These are phyloP conservation scores for Drosophila athabasca DNA, from an alignment of 1,140 invertebrate species.

Conservation along the genomic window DNA sequence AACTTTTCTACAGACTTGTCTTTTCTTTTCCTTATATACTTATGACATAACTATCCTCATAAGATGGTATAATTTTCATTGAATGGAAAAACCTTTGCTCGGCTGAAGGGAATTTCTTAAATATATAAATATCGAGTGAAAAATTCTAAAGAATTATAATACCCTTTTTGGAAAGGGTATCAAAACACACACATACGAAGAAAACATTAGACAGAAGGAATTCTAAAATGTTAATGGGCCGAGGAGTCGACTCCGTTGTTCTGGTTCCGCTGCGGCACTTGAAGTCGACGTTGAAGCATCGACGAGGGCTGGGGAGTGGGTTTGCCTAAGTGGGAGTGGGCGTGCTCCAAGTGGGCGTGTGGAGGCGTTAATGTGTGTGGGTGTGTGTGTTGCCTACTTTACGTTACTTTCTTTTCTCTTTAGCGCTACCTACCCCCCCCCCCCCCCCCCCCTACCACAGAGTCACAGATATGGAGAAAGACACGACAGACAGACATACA, in stretches of 20 bases:
- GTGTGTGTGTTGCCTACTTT: constrained; percentile 47
- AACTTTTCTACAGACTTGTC: too few relatives aligned
- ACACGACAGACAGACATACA: background rate
- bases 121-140: background rate
- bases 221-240: constrained; percentile 77
- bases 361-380: constrained; percentile 59
- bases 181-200: too few relatives aligned
- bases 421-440: too few relatives aligned
- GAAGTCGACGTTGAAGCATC: constrained; percentile 28
- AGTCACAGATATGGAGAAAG: background rate
- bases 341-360: constrained; percentile 1
- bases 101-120: too few relatives aligned
- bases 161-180: too few relatives aligned
- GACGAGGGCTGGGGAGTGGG: background rate
- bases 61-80: too few relatives aligned
- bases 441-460: too few relatives aligned
- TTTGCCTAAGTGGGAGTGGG: background rate
- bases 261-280: constrained; percentile 51
- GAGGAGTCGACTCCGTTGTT: constrained; percentile 50
- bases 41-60: too few relatives aligned
- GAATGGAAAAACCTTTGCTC: too few relatives aligned
- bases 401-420: constrained; percentile 48
- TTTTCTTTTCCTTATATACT: too few relatives aligned
- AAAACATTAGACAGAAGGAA: constrained; percentile 15
- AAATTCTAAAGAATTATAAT: too few relatives aligned